phyloP scores from a whole-genome alignment of 2,797 vertebrate genomes.

The Arnoldichthys spilopterus region DNA sequence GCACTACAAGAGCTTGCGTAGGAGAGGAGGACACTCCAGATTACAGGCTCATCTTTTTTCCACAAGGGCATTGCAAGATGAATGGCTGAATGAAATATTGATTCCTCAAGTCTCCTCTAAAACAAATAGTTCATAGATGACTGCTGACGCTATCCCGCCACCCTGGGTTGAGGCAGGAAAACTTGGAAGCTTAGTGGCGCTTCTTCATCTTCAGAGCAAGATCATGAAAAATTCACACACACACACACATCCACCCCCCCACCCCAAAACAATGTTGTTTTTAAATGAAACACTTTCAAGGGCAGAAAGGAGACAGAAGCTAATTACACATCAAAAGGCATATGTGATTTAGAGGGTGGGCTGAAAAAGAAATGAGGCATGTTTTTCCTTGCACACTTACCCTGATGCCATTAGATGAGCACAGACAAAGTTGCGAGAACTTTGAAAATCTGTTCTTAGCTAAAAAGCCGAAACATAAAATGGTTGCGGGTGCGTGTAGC shows the following conservation, averaged over 20 bases:
- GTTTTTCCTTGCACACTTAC: neutral
- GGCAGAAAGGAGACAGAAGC: constrained; percentile 2
- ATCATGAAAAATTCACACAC: constrained; percentile 30
- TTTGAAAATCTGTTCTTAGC: constrained; percentile 27
- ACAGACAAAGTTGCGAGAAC: constrained; percentile 4
- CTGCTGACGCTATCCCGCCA: constrained; percentile 24
- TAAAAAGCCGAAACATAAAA: constrained; percentile 33
- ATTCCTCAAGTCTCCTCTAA: constrained; percentile 33
- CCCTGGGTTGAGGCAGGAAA: constrained; percentile 18
- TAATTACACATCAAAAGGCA: constrained; percentile 28
- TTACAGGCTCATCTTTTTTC: neutral
- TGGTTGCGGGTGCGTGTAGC: constrained; percentile 65
- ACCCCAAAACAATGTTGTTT: constrained; percentile 1
- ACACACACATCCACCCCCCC: too few relatives aligned
- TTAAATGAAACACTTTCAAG: constrained; percentile 18
- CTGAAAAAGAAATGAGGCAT: constrained; percentile 17
- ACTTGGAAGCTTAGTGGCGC: neutral
- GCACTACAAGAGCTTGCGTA: neutral
- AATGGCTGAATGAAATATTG: constrained; percentile 38
- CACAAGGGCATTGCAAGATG: constrained; percentile 19
- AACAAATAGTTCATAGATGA: constrained; percentile 29
- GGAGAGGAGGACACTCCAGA: constrained; percentile 28
- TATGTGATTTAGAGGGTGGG: neutral
- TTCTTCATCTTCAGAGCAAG: constrained; percentile 24
- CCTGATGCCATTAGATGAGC: constrained; percentile 25